These are phyloP conservation scores for Hypocryptadius cinnamomeus DNA, from an alignment of 2,113 vertebrate species.

Conservation along the genomic window DNA sequence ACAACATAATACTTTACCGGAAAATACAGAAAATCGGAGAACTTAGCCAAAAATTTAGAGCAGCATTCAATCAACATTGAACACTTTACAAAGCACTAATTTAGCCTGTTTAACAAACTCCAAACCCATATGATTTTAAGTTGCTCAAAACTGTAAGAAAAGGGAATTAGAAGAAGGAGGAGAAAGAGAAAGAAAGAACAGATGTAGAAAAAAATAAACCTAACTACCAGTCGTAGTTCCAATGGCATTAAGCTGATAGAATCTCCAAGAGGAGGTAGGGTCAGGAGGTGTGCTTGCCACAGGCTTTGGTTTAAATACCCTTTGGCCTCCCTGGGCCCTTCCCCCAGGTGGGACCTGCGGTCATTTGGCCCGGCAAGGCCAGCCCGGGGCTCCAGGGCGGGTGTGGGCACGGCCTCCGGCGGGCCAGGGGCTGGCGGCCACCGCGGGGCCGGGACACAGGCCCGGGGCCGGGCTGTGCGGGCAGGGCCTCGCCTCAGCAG, in stretches of 20 bases:
- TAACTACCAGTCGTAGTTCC: neutral
- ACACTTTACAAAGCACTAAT: neutral
- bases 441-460: too few species aligned
- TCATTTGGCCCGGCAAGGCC: neutral
- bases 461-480: too few species aligned
- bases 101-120: neutral
- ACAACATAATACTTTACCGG: neutral
- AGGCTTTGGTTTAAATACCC: too few species aligned
- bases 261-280: neutral
- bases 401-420: fast-evolving
- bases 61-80: neutral
- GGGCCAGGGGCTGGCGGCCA: neutral
- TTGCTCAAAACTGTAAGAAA: too few species aligned
- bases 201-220: neutral
- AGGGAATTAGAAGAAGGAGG: neutral
- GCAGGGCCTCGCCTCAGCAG: too few species aligned
- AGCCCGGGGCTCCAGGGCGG: neutral
- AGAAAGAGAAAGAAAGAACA: neutral
- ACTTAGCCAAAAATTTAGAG: neutral
- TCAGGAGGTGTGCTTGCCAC: fast-evolving
- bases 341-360: neutral
- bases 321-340: neutral
- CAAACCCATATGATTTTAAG: neutral
- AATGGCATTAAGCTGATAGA: neutral
- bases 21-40: neutral